Percentiles rank a stretch among this genome's conserved stretches.
phyloP scores from a whole-genome alignment of 1,140 invertebrate genomes.

The Macrotrachela quadricornifera region DNA sequence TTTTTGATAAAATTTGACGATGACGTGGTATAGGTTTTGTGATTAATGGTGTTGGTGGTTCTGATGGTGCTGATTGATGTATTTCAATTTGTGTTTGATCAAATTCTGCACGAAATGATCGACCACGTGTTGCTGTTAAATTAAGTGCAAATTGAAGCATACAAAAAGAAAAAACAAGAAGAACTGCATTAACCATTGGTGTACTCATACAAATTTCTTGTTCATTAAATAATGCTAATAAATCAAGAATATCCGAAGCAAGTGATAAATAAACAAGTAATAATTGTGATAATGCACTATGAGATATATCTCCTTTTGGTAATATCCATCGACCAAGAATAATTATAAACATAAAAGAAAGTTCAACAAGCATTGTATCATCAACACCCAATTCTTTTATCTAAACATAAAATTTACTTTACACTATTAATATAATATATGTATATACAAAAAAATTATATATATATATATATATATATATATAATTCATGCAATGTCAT shows the following conservation, averaged over 20 bases:
- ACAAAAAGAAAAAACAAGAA: slow-evolving; percentile 4
- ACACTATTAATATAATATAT: too few species aligned
- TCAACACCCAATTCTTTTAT: too few species aligned
- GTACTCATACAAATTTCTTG: slow-evolving; percentile 1
- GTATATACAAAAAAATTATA: too few species aligned
- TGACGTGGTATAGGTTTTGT: too few species aligned
- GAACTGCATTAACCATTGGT: not conserved
- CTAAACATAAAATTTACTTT: too few species aligned
- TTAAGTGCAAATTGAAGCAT: slow-evolving; percentile 7
- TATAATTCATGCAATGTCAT: too few species aligned
- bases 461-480: too few species aligned
- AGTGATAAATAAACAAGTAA: slow-evolving; percentile 8
- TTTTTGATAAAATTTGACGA: too few species aligned
- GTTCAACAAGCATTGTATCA: not conserved
- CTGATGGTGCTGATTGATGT: too few species aligned
- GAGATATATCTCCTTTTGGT: slow-evolving; percentile 7
- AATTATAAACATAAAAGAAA: slow-evolving; percentile 1
- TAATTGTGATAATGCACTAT: slow-evolving; percentile 4
- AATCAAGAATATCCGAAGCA: slow-evolving; percentile 7
- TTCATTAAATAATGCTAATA: slow-evolving; percentile 4
- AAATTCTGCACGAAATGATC: not conserved
- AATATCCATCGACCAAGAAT: slow-evolving; percentile 8
- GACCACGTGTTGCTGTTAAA: slow-evolving; percentile 2
- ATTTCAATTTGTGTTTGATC: too few species aligned
- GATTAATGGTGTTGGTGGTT: too few species aligned